A percentile compares a stretch with the other conserved stretches of the same genome.
Conservation (phyloP, 2,113 vertebrate genomes). For the Sclerurus mexicanus region DNA sequence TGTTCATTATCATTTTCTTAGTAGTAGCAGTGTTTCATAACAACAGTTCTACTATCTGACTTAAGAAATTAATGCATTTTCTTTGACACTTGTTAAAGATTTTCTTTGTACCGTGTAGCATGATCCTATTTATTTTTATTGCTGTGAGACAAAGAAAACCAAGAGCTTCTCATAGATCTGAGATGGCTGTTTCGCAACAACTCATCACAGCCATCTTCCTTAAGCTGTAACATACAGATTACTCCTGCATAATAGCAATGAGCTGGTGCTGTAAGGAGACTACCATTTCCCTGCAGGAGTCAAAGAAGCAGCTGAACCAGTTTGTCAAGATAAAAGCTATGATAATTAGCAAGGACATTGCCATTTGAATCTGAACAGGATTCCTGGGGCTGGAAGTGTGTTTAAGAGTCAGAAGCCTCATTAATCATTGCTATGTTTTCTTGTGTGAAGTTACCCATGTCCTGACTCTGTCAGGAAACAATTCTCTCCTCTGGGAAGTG, state of each 20-base stretch:
- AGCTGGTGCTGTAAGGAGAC: background rate
- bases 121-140: background rate
- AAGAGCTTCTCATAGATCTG: background rate
- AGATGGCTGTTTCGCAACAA: background rate
- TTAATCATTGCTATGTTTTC: background rate
- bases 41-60: background rate
- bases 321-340: background rate
- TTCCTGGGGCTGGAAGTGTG: background rate
- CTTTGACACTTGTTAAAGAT: background rate
- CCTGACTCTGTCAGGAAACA: background rate
- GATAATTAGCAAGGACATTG: background rate
- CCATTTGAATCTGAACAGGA: background rate
- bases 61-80: background rate
- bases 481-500: background rate
- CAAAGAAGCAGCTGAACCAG: slow-evolving; percentile 15
- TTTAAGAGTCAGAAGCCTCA: background rate
- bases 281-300: background rate
- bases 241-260: background rate
- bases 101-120: background rate
- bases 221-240: background rate
- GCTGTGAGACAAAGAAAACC: background rate
- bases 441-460: background rate
- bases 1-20: background rate
- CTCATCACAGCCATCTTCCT: background rate
- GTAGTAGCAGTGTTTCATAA: background rate